Base-by-base conservation (phyloP, 2,113 vertebrate species). In the Pseudopodoces humilis region DNA sequence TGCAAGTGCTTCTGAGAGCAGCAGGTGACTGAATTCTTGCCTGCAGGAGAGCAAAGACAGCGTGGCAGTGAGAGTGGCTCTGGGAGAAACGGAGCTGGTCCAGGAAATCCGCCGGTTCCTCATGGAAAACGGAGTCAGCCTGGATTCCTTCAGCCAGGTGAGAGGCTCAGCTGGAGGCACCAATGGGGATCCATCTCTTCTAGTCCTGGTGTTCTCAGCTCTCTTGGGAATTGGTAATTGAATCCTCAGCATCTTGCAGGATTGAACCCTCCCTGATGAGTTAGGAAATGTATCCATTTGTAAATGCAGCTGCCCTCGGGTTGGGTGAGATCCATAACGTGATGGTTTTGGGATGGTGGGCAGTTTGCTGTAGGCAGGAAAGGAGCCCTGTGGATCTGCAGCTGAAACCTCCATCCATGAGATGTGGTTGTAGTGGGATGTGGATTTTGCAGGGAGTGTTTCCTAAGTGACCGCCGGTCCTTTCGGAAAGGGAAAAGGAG, bases 101-200 rank as follows among this genome's bases (percentile, higher is more conserved):
- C 99, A 99, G 85, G 99, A 99, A 72, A 99, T 99, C 22, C 98
- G 99, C 8, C 98, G 91, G 79, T 99, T 99, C 95, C 98, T 99
- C 5, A 47, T 98, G 4, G 98, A 99, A 63, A 98, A 99, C 0
- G 97, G 98, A 31, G 99, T 99, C 94, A 97, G 98, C 76, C 97
- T 99, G 97, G 99, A 99, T 94, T 98, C 99, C 82, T 99, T 99
- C 96, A 99, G 99, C 95, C 99, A 99, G 98, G 99, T 99, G 96
- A 96, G 97, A 65, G 6, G 27, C 44, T 13, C 17, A 44, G 4
- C 33, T 47, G 70, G 39, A 53, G 23, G 23, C 37, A 14, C 31
- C 22, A 0, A 0, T 27, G 56, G 41, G 60, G 9, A 44, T 35
- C 20, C 76, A 3, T 37, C 13, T 56, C 43, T 76, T 33, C 12